Base-by-base conservation (phyloP, 2,797 vertebrate species). In the Rhinatrema bivittatum region DNA sequence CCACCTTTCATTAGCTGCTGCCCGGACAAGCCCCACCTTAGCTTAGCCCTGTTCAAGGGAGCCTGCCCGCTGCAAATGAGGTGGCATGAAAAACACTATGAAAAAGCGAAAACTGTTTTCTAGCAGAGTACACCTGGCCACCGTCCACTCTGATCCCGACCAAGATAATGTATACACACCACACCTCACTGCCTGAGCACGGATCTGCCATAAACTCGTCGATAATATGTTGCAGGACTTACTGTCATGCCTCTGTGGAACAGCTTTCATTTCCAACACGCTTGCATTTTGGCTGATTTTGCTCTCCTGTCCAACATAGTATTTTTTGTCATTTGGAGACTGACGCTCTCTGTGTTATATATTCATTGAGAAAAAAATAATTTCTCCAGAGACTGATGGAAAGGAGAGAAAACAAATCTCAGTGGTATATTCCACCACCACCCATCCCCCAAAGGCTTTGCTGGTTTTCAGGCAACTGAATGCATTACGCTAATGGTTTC, bases 161-260 rank as follows among this genome's bases (percentile, higher is more conserved):
- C 56, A 28, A 46, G 39, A 42, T 57, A 44, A 67, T 56, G 72
- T 66, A 62, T 24, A 19, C 5, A 25, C 16, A 54, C 32, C 21
- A 37, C 29, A 47, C 16, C 21, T n/a, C n/a, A n/a, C n/a, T n/a
- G 40, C 20, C 7, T 0, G 40, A 56, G 30, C 33, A 39, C 20
- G 55, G 43, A 31, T 19, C 39, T 23, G 39, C 43, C 43, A 47
- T 62, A 52, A 67, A 63, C 48, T 54, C 37, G 50, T 61, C 39
- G n/a, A 34, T 44, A 39, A 34, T 44, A 39, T 50, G 53, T 64
- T 61, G 35, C 48, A 42, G 33, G 42, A 39, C 46, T 63, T 65
- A 55, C 31, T 36, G 5, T 58, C 43, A 60, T 36, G 25, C 12
- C 39, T 55, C 47, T 17, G 4, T 2, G 36, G 26, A 62, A 42